Base-by-base conservation (phyloP, 2,113 vertebrate species). In the Oryzias woworae region DNA sequence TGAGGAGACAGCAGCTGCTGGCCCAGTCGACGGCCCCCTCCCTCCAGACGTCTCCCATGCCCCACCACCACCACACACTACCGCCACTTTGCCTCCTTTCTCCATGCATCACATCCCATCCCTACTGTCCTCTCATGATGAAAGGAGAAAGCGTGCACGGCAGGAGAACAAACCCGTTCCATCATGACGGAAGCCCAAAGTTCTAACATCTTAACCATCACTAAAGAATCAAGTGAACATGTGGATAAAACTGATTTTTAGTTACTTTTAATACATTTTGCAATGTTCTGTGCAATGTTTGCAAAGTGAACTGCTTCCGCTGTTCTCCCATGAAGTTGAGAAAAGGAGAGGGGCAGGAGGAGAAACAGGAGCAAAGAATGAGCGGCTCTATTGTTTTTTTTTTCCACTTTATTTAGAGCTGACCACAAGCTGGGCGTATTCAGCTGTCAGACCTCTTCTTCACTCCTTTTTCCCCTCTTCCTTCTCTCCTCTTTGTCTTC, bases 1-100 rank as follows among this genome's bases (percentile, higher is more conserved):
- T 91, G 89, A 94, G 92, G 80, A 87, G 82, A 71, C 28, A 62
- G 92, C 89, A 91, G 94, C 95, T 95, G 95, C 94, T 91, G 88
- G 61, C 74, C 77, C 17, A 78, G 84, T 75, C 61, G 66, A 54
- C 62, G 62, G 59, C 1, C 36, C 81, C 75, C 73, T 53, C 44
- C 56, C 15, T 5, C 7, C 42, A 49, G 5, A 49, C 62, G 2
- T 18, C 53, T 41, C 58, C 44, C 68, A 10, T 31, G 43, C 50
- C 50, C 13, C 48, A 17, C 48, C 48, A 53, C 68, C 64, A 50
- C 48, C 52, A 6, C 43, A 17, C 46, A 48, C 57, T 67, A 62
- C 64, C 47, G 56, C 58, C 48, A 81, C 78, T 78, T 65, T 58
- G 74, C 55, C 75, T 83, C 71, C 78, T 78, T 81, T 76, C 86